A percentile compares a stretch with the other conserved stretches of the same genome.
Conservation (phyloP, 2,888 invertebrate genomes). For the Polia nebulosa region DNA sequence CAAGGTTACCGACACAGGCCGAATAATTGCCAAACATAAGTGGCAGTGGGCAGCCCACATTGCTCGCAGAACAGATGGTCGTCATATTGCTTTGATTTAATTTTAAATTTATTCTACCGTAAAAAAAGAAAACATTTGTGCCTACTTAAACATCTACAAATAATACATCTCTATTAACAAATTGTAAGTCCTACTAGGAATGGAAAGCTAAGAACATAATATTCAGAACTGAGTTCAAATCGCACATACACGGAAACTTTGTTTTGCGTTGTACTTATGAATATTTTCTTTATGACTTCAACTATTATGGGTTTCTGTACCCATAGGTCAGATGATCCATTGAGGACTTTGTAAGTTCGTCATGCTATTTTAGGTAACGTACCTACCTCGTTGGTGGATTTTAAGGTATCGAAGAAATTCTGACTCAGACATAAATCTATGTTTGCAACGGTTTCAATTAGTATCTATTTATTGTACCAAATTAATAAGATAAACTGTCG, state of each 20-base stretch:
- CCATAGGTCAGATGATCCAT: constrained; percentile 39
- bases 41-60: too few species aligned
- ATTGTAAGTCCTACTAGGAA: constrained; percentile 56
- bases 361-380: background rate
- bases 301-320: constrained; percentile 68
- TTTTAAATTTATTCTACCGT: too few species aligned
- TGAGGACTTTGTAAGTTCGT: constrained; percentile 56
- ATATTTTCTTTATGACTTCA: constrained; percentile 68
- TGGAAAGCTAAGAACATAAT: constrained; percentile 52
- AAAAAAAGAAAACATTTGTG: background rate
- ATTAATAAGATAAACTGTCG: too few species aligned
- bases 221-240: constrained; percentile 63
- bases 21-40: too few species aligned
- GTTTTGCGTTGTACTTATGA: constrained; percentile 48
- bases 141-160: constrained; percentile 47
- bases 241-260: constrained; percentile 51
- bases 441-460: too few species aligned
- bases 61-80: too few species aligned
- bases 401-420: background rate
- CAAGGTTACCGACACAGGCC: too few species aligned
- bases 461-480: too few species aligned
- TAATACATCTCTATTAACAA: constrained; percentile 31
- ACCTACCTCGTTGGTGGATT: background rate
- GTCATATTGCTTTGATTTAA: too few species aligned
- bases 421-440: too few species aligned